Conservation (phyloP, 2,113 vertebrate genomes). For the Clinocottus analis region DNA sequence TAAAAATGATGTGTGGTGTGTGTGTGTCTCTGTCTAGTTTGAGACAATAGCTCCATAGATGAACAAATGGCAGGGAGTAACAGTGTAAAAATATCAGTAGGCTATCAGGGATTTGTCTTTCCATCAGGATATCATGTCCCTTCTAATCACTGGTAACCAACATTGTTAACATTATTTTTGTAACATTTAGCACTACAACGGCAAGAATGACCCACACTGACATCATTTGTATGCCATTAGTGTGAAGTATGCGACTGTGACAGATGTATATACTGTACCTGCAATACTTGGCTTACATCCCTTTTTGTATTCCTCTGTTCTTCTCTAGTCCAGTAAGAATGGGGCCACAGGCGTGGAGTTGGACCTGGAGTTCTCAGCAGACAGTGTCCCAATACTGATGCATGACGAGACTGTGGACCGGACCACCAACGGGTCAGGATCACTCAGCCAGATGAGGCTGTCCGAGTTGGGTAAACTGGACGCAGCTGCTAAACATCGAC, state of each 20-base stretch:
- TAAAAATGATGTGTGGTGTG: too few relatives aligned
- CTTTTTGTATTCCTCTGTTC: not conserved
- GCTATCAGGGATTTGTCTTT: not conserved
- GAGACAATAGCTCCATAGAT: not conserved
- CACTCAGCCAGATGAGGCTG: constrained; percentile 85
- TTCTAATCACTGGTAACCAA: not conserved
- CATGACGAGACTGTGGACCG: constrained; percentile 94
- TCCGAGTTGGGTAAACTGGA: constrained; percentile 89
- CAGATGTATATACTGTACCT: not conserved
- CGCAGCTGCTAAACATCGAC: constrained; percentile 91
- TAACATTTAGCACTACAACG: not conserved
- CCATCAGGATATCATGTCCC: not conserved
- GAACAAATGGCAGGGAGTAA: not conserved
- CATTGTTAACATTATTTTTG: not conserved
- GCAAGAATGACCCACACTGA: not conserved
- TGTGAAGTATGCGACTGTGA: not conserved
- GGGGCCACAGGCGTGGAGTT: constrained; percentile 93
- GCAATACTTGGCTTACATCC: not conserved
- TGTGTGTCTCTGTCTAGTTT: too few relatives aligned
- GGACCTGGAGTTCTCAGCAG: constrained; percentile 94
- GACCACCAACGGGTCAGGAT: constrained; percentile 92
- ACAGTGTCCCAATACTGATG: constrained; percentile 94
- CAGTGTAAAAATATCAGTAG: not conserved
- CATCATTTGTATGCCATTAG: not conserved
- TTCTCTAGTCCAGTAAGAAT: constrained; percentile 91